Percentiles rank a stretch among this genome's conserved stretches.
Conservation (phyloP, 2,113 vertebrate species). For the Erpornis zantholeuca region DNA sequence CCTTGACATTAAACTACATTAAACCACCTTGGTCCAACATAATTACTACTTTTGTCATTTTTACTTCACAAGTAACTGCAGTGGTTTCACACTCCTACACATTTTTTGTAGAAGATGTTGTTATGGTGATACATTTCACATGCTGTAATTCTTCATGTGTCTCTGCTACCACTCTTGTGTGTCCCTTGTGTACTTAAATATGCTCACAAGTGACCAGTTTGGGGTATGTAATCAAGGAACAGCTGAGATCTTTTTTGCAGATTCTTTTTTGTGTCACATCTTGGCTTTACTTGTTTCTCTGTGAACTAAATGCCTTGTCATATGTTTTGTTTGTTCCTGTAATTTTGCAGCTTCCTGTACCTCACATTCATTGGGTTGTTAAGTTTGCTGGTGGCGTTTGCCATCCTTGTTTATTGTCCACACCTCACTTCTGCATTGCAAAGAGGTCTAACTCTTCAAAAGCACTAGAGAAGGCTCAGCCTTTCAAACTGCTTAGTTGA, state of each 20-base stretch:
- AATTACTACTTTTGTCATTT: background rate
- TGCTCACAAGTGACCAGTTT: background rate
- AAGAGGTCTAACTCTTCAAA: background rate
- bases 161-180: background rate
- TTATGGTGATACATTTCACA: slow-evolving; percentile 18
- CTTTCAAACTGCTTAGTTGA: background rate
- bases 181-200: background rate
- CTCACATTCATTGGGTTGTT: background rate
- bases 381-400: background rate
- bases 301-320: background rate
- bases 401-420: background rate
- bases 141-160: background rate
- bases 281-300: background rate
- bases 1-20: background rate
- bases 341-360: background rate
- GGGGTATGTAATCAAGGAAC: background rate
- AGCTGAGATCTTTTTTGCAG: background rate
- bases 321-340: background rate
- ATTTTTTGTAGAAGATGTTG: background rate
- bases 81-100: background rate
- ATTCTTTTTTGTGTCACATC: background rate
- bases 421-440: background rate
- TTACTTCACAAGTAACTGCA: background rate
- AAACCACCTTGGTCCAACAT: background rate
- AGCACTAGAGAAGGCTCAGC: background rate